Evolutionary conservation across 2,888 invertebrate genomes (phyloP).

Genomic region (Nephrotoma guestfalica): DNA sequence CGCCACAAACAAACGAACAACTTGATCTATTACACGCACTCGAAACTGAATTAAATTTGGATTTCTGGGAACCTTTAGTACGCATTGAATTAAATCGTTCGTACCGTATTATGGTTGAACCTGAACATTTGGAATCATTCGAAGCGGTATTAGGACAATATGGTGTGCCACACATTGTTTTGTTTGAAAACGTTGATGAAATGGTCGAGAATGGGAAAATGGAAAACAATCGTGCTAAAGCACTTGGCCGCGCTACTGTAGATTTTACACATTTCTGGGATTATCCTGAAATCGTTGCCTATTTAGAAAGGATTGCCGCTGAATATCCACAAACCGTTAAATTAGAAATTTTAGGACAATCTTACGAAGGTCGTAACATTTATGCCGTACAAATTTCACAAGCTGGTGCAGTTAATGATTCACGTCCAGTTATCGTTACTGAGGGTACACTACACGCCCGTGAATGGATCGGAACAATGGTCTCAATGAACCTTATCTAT

Average conservation of each 20-base stretch:
- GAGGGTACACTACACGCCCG: neutral
- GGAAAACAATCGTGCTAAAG: neutral
- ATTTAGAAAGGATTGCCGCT: neutral
- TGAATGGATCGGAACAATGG: neutral
- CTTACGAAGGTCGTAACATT: neutral
- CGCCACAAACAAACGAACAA: neutral
- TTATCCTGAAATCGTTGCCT: neutral
- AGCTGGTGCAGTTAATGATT: neutral
- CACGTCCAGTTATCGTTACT: neutral
- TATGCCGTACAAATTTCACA: slow-evolving; percentile 1
- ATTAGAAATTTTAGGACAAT: neutral
- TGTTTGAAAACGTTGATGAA: neutral
- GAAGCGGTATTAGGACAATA: neutral
- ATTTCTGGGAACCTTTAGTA: neutral
- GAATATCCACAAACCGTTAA: neutral
- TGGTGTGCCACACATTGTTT: neutral
- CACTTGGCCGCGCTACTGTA: neutral
- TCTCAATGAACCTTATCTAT: neutral
- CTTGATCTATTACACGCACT: neutral
- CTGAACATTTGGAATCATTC: neutral
- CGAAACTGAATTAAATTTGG: neutral
- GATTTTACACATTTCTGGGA: slow-evolving; percentile 1
- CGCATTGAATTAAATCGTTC: neutral
- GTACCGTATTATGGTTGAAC: neutral
- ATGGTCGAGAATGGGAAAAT: neutral